phyloP scores from a whole-genome alignment of 2,888 invertebrate species.

The Suillia variegata region DNA sequence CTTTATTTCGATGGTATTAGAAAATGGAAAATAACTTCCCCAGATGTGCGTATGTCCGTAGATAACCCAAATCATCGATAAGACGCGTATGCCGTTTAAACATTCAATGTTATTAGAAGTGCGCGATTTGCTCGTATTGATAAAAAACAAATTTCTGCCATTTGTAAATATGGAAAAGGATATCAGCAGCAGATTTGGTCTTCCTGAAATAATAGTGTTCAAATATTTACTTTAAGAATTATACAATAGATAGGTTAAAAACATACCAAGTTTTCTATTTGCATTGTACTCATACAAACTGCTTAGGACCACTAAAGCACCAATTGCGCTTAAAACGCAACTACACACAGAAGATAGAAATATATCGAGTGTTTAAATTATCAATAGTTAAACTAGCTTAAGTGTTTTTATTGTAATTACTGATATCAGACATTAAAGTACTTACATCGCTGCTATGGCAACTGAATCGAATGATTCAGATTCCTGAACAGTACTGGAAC shows the following conservation, averaged over 20 bases:
- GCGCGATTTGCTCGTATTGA: constrained; percentile 23
- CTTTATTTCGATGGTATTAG: constrained; percentile 24
- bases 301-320: neutral
- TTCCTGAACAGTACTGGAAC: too few species aligned
- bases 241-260: too few species aligned
- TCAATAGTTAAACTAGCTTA: too few species aligned
- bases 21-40: neutral
- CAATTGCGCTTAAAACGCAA: neutral
- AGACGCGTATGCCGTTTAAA: constrained; percentile 54
- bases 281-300: neutral
- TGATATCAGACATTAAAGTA: too few species aligned
- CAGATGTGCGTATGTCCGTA: constrained; percentile 43
- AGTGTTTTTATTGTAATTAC: too few species aligned
- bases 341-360: neutral
- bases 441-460: too few species aligned
- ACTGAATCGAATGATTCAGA: too few species aligned
- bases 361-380: too few species aligned
- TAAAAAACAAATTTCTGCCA: constrained; percentile 18
- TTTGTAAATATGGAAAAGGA: constrained; percentile 21
- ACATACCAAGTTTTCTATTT: too few species aligned
- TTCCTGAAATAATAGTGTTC: neutral
- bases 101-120: constrained; percentile 40
- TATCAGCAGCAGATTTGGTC: constrained; percentile 1
- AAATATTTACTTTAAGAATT: too few species aligned
- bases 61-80: constrained; percentile 60